Percentiles rank a stretch among this genome's conserved stretches.
phyloP scores from a whole-genome alignment of 2,113 vertebrate species.

The Anser brachyrhynchus region DNA sequence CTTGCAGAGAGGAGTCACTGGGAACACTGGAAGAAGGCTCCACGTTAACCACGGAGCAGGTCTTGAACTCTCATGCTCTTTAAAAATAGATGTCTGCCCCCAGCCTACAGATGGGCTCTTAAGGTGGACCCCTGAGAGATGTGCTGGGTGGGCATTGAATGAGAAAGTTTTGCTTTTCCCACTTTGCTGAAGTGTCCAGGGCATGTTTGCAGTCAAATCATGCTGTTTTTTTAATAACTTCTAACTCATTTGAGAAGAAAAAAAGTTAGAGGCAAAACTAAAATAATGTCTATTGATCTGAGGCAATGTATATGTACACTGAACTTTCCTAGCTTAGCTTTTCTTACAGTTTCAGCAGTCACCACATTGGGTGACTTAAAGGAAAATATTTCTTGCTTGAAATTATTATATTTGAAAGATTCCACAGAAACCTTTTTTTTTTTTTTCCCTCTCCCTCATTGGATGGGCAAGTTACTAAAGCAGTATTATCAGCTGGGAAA shows the following conservation, averaged over 20 bases:
- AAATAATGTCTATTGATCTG: not conserved
- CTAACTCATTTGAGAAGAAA: accelerated
- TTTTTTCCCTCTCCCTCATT: not conserved
- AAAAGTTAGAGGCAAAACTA: not conserved
- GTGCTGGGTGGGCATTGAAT: accelerated
- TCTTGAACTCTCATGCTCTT: not conserved
- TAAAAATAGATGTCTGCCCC: not conserved
- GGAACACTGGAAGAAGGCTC: conserved; percentile 12
- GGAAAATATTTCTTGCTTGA: conserved; percentile 49
- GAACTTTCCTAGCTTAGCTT: not conserved
- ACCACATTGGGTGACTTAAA: not conserved
- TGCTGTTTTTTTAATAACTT: not conserved
- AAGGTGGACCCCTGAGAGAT: accelerated
- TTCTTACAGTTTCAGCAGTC: not conserved
- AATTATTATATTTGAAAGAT: conserved; percentile 26
- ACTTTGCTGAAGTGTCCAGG: not conserved
- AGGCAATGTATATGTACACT: accelerated
- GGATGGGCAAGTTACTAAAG: conserved; percentile 15
- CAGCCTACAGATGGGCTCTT: accelerated
- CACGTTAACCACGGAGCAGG: not conserved
- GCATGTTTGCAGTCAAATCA: not conserved
- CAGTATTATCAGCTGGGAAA: conserved; percentile 57
- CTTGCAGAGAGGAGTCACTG: not conserved
- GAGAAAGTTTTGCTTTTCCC: not conserved
- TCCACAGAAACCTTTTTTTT: conserved; percentile 20